Conservation (phyloP, 2,797 vertebrate genomes). For the Sebastes steindachneri region DNA sequence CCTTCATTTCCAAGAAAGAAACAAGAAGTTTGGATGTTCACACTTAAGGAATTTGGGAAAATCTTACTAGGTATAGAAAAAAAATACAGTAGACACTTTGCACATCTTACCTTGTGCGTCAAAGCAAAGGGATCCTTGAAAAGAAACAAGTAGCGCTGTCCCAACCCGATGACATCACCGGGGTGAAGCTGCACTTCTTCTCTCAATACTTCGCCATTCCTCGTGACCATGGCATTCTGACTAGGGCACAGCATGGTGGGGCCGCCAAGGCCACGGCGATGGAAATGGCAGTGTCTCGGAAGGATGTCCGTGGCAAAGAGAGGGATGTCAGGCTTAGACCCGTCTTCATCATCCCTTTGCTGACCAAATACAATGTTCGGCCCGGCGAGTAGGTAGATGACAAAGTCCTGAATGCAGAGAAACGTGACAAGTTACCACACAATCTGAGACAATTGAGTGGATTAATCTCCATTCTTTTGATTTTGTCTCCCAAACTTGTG, state of each 20-base stretch:
- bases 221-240: constrained; percentile 65
- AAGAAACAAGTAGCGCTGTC: constrained; percentile 83
- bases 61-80: background rate
- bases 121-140: constrained; percentile 80
- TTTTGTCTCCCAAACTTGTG: background rate
- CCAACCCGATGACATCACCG: constrained; percentile 83
- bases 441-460: background rate
- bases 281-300: constrained; percentile 77
- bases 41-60: background rate
- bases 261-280: constrained; percentile 15
- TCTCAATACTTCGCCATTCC: constrained; percentile 73
- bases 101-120: constrained; percentile 51
- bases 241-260: constrained; percentile 66
- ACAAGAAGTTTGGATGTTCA: background rate
- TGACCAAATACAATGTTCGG: constrained; percentile 70
- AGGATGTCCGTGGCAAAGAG: constrained; percentile 80
- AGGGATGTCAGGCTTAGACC: constrained; percentile 49
- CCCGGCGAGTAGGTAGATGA: constrained; percentile 80
- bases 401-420: constrained; percentile 77
- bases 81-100: background rate
- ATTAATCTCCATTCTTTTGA: background rate
- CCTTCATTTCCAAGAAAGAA: constrained; percentile 44
- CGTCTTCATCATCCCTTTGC: constrained; percentile 32
- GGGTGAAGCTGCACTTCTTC: constrained; percentile 69
- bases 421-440: background rate